Base-by-base conservation (phyloP, 2,888 invertebrate genomes). In the Alcis repandata region DNA sequence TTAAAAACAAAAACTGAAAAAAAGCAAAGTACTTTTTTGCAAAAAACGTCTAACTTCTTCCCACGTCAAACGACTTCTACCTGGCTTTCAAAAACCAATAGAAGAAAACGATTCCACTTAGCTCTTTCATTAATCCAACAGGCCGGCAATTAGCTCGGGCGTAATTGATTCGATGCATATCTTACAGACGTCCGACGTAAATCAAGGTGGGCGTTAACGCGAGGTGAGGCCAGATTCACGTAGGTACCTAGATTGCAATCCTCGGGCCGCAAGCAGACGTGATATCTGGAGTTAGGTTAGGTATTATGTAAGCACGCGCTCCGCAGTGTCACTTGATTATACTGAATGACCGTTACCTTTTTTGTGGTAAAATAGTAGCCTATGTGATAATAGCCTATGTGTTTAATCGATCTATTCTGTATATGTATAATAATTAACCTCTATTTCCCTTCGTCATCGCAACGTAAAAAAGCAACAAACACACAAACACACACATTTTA, bases 131-230 rank as follows among this genome's bases (percentile, higher is more conserved):
- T 69, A 73, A 73, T 71, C 63, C 53, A 61, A 63, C 69, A 73
- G 66, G 65, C 61, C 63, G 70, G 71, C 75, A 74, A 78, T 82
- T 83, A 83, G 67, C 66, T 57, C 43, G 40, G 52, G 36, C 41
- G 63, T 82, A 83, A 86, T 82, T 83, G 81, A 81, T 79, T 79
- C 73, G 80, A 81, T 84, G 75, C 76, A 75, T 79, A 82, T 80
- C 81, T 79, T 59, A 53, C 45, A 71, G 64, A 62, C 60, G 56
- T 65, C 49, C 49, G 65, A 61, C 65, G 68, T 83, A 79, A 83
- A 83, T 83, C 76, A 79, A 69, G 68, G 46, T 63, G 46, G 70
- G 67, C 62, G 68, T 61, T 48, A 49, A 61, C 59, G 27, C 15
- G 15, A 22, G 22, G 13, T 13, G 13, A 20, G 36, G 38, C n/a